phyloP scores from a whole-genome alignment of 2,113 vertebrate species.

The Lampris megalopsis region DNA sequence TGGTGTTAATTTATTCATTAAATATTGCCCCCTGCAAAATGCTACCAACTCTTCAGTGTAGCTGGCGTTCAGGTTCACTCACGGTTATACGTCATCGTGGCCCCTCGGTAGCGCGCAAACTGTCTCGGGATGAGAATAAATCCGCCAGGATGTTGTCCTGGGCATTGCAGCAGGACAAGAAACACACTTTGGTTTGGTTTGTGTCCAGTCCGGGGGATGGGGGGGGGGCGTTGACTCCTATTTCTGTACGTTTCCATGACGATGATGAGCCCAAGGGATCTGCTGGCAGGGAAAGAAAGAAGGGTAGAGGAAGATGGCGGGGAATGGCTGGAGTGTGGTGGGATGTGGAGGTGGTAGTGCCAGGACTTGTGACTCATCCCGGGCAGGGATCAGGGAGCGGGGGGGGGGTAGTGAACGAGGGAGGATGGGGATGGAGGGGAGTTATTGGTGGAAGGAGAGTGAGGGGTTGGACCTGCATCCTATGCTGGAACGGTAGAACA shows the following conservation, averaged over 20 bases:
- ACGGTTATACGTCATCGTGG: too few relatives aligned
- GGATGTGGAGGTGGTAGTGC: conserved; percentile 18
- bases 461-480: not conserved
- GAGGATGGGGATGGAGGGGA: conserved; percentile 48
- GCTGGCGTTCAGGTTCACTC: too few relatives aligned
- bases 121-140: not conserved
- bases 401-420: conserved; percentile 46
- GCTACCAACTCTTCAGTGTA: too few relatives aligned
- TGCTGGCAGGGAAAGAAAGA: conserved; percentile 37
- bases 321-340: conserved; percentile 34
- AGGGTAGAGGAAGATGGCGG: conserved; percentile 32
- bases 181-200: conserved; percentile 3
- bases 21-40: too few relatives aligned
- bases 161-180: conserved; percentile 6
- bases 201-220: conserved; percentile 23
- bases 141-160: not conserved
- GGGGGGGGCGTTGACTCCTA: conserved; percentile 34
- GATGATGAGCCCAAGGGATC: conserved; percentile 30
- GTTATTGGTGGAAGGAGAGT: conserved; percentile 54
- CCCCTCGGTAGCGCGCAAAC: too few relatives aligned
- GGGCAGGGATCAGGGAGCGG: conserved; percentile 30
- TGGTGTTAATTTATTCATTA: too few relatives aligned
- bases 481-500: not conserved
- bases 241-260: conserved; percentile 63
- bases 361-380: conserved; percentile 70